phyloP scores from a whole-genome alignment of 2,888 invertebrate species.

The Dynastes hyllus region DNA sequence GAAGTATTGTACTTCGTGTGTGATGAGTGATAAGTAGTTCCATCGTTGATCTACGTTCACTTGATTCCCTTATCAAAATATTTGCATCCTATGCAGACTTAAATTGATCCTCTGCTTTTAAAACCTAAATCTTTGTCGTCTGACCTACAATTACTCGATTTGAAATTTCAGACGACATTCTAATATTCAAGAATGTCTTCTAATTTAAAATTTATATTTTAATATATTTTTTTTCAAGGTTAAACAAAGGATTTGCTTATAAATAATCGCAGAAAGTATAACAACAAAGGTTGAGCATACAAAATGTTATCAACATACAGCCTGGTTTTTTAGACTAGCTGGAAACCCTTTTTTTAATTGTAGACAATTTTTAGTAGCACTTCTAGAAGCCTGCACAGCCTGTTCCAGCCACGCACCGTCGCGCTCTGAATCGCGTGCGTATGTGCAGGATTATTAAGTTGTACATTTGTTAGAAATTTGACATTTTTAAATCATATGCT shows the following conservation, averaged over 20 bases:
- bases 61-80: no score
- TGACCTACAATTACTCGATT: background rate
- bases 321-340: conserved; percentile 65
- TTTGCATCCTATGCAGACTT: no score
- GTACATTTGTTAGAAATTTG: conserved; percentile 38
- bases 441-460: conserved; percentile 41
- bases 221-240: background rate
- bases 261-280: conserved; percentile 10
- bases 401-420: conserved; percentile 71
- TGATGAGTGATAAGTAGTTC: no score
- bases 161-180: background rate
- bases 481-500: background rate
- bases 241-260: background rate
- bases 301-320: conserved; percentile 66
- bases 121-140: no score
- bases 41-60: no score
- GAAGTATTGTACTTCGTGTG: no score
- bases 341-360: conserved; percentile 62
- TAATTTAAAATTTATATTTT: background rate
- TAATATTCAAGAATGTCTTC: background rate
- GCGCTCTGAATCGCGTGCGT: conserved; percentile 60
- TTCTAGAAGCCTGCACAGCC: conserved; percentile 69
- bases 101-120: no score
- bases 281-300: conserved; percentile 64
- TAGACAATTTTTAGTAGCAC: conserved; percentile 65